Conservation (phyloP, 2,888 invertebrate species). For the Netelia fuscicornis region DNA sequence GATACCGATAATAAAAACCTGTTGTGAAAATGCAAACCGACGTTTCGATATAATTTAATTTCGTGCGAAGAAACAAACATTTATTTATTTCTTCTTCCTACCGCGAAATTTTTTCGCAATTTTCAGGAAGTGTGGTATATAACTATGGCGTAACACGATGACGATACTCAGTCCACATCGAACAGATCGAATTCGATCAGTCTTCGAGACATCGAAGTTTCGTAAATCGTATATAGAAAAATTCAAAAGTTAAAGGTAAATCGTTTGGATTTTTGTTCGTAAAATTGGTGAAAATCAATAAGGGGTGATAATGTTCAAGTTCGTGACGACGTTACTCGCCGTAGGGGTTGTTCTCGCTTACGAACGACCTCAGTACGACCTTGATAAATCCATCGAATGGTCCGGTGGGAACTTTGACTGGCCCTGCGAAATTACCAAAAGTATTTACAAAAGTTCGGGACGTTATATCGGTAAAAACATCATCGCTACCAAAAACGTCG, state of each 20-base stretch:
- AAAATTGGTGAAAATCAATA: conserved; percentile 30
- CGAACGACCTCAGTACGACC: conserved; percentile 22
- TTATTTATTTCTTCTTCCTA: no score
- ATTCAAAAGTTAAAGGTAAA: no score
- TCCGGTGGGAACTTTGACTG: conserved; percentile 85
- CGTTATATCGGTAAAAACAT: conserved; percentile 87
- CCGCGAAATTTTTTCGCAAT: conserved; percentile 35
- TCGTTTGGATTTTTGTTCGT: neutral
- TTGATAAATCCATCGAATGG: conserved; percentile 79
- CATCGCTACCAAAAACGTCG: conserved; percentile 88
- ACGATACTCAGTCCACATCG: conserved; percentile 60
- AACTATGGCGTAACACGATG: conserved; percentile 64
- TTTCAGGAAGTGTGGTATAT: conserved; percentile 57
- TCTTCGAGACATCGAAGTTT: conserved; percentile 1
- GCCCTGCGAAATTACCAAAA: conserved; percentile 87
- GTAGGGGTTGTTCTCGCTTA: conserved; percentile 65
- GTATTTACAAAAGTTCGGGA: conserved; percentile 87
- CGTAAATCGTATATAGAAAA: neutral
- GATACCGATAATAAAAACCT: neutral
- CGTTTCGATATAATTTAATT: neutral
- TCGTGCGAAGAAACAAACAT: neutral
- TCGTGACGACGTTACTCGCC: conserved; percentile 62
- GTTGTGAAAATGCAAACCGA: neutral
- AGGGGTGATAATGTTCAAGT: conserved; percentile 62
- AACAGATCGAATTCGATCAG: conserved; percentile 39